Evolutionary conservation across 35 echinoderm and acorn worm species (phyloP).

Genomic region (Amphiura filiformis): DNA sequence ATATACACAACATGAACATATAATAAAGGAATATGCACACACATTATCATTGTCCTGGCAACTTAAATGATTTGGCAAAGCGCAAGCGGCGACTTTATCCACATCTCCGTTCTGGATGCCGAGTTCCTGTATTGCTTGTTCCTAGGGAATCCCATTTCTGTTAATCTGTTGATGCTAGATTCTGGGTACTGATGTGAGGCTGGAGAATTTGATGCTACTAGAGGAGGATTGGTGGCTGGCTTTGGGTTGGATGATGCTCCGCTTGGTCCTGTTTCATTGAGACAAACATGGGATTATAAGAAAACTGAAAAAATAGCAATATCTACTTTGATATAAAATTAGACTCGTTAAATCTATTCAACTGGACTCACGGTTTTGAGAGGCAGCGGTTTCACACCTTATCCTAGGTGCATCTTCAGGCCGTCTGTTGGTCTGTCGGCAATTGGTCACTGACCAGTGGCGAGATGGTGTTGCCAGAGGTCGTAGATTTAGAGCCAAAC

Average conservation of each 20-base stretch:
- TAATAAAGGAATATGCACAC: too few species aligned
- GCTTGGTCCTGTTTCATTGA: slow-evolving; percentile 44
- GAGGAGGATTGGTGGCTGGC: neutral
- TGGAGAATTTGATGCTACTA: neutral
- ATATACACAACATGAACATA: too few species aligned
- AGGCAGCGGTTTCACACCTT: too few species aligned
- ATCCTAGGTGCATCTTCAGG: too few species aligned
- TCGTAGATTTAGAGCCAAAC: too few species aligned
- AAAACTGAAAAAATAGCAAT: neutral
- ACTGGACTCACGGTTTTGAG: too few species aligned
- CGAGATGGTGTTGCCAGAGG: too few species aligned
- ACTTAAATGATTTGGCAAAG: slow-evolving; percentile 59
- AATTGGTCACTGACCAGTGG: too few species aligned
- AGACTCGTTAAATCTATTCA: too few species aligned
- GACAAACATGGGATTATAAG: neutral
- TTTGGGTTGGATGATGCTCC: neutral
- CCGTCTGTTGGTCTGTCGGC: too few species aligned
- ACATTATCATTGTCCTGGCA: slow-evolving; percentile 69
- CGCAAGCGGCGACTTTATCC: slow-evolving; percentile 30
- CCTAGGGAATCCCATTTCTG: slow-evolving; percentile 64
- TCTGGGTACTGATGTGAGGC: slow-evolving; percentile 14
- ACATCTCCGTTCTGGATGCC: slow-evolving; percentile 38
- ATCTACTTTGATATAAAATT: too few species aligned
- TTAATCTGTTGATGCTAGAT: slow-evolving; percentile 29
- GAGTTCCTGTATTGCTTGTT: slow-evolving; percentile 45